phyloP scores from a whole-genome alignment of 2,797 vertebrate genomes.

The Furcifer pardalis region DNA sequence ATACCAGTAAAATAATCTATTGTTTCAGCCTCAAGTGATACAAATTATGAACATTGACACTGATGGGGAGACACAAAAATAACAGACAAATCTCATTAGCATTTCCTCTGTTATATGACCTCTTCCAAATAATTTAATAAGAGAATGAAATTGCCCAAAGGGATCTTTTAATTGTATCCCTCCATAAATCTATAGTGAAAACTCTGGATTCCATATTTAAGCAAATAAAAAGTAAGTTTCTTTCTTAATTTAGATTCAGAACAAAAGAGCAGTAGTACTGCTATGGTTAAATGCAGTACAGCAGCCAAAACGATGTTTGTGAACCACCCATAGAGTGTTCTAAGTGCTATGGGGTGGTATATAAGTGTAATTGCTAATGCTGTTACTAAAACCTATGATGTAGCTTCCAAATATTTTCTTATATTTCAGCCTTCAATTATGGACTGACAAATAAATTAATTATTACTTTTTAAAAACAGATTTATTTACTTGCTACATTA shows the following conservation, averaged over 20 bases:
- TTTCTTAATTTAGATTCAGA: background rate
- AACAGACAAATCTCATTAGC: background rate
- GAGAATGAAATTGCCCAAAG: background rate
- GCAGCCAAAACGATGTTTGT: too few species aligned
- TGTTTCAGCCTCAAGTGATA: background rate
- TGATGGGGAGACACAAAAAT: too few species aligned
- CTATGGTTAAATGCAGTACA: too few species aligned
- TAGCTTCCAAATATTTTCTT: background rate
- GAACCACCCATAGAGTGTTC: too few species aligned
- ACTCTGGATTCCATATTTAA: background rate
- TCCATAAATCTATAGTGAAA: background rate
- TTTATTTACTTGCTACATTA: too few species aligned
- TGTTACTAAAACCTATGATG: too few species aligned
- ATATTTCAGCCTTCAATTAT: background rate
- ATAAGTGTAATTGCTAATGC: too few species aligned
- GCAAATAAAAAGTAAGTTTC: background rate
- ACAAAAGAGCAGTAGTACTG: too few species aligned
- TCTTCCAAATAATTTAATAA: background rate
- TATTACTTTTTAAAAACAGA: too few species aligned
- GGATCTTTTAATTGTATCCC: background rate
- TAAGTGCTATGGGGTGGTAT: too few species aligned
- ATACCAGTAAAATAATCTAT: background rate
- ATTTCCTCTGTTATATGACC: background rate
- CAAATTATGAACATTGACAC: background rate
- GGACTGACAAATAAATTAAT: too few species aligned